These are phyloP conservation scores for Phalera bucephala DNA, from an alignment of 2,888 invertebrate species.

Conservation along the genomic window DNA sequence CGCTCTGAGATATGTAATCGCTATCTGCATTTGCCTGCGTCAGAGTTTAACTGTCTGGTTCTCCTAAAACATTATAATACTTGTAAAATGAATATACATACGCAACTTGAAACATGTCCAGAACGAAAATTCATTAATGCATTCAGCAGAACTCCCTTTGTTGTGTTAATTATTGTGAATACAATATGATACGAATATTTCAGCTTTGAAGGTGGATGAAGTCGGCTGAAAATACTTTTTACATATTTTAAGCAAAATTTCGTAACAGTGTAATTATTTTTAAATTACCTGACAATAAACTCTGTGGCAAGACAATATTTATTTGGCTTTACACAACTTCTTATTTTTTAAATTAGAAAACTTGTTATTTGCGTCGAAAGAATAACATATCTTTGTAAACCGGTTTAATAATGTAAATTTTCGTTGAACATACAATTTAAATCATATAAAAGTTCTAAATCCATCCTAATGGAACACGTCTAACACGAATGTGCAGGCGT, in stretches of 20 bases:
- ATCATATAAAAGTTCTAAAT: slow-evolving; percentile 17
- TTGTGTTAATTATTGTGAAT: slow-evolving; percentile 8
- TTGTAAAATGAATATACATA: slow-evolving; percentile 26
- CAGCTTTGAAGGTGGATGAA: neutral
- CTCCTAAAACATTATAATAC: slow-evolving; percentile 16
- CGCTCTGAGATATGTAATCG: slow-evolving; percentile 7
- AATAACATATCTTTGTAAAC: no score
- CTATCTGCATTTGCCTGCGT: slow-evolving; percentile 18
- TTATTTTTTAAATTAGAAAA: neutral
- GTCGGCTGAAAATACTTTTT: neutral
- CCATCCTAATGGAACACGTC: slow-evolving; percentile 23
- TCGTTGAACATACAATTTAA: no score
- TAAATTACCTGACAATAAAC: neutral
- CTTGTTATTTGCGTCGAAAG: neutral
- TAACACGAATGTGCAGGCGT: slow-evolving; percentile 25
- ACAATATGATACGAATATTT: neutral
- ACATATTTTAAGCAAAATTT: no score
- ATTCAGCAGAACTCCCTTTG: slow-evolving; percentile 11
- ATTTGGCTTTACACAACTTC: neutral
- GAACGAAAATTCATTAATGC: slow-evolving; percentile 20
- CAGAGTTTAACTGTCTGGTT: slow-evolving; percentile 12
- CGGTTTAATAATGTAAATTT: no score
- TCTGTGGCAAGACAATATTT: neutral
- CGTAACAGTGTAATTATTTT: neutral
- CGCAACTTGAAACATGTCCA: slow-evolving; percentile 25